Evolutionary conservation across 1,140 invertebrate genomes (phyloP).

Genomic region (Drosophila serrata): DNA sequence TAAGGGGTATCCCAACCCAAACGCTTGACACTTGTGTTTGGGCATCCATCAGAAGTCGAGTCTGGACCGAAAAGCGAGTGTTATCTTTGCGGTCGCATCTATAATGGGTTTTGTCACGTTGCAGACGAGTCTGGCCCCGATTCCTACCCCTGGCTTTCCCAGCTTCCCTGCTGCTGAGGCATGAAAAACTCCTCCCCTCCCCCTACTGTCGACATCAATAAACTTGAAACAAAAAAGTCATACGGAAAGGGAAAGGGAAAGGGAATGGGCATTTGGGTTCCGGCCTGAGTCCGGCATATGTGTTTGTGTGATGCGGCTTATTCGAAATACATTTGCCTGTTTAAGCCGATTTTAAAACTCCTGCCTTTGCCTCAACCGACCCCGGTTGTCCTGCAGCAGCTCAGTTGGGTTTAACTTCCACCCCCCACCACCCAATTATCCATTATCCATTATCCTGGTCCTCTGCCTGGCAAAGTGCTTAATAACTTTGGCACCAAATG

Average conservation of each 20-base stretch:
- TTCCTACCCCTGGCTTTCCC: background rate
- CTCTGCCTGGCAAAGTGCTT: conserved; percentile 39
- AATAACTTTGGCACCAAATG: conserved; percentile 80
- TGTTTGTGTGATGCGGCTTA: conserved; percentile 37
- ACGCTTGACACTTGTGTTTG: conserved; percentile 33
- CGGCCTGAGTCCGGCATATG: conserved; percentile 7
- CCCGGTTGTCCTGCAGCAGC: too few relatives aligned
- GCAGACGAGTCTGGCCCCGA: conserved; percentile 70
- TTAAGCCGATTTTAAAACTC: conserved; percentile 67
- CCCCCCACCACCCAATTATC: conserved; percentile 16
- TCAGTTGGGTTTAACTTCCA: conserved; percentile 20
- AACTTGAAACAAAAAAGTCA: conserved; percentile 66
- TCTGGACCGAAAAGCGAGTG: conserved; percentile 56
- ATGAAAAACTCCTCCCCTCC: conserved; percentile 73
- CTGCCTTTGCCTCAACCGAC: too few relatives aligned
- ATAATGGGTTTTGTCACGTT: conserved; percentile 83
- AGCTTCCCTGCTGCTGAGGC: conserved; percentile 42
- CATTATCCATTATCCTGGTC: conserved; percentile 16
- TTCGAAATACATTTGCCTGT: conserved; percentile 71
- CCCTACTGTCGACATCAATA: conserved; percentile 78
- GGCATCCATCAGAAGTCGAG: conserved; percentile 52
- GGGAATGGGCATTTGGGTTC: background rate
- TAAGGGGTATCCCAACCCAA: background rate
- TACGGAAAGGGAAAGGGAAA: conserved; percentile 5
- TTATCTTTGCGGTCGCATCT: conserved; percentile 82